Evolutionary conservation across 2,888 invertebrate genomes (phyloP).

Genomic region (Hyppa rectilinea): DNA sequence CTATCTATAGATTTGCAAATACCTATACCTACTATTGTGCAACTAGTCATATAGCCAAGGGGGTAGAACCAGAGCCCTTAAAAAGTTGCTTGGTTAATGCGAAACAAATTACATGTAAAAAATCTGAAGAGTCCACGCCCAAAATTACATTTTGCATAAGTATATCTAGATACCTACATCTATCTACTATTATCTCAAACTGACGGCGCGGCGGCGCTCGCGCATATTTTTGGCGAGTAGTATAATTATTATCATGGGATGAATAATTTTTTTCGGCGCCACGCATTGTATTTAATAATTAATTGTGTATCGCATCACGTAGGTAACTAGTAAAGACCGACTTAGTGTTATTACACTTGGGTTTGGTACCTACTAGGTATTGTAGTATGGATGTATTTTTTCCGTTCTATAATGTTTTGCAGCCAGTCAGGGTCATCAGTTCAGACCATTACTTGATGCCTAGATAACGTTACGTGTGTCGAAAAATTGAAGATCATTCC

Average conservation of each 20-base stretch:
- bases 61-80: background rate
- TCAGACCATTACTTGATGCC: constrained; percentile 2
- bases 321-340: background rate
- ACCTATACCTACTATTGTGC: constrained; percentile 2
- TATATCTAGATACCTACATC: background rate
- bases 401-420: background rate
- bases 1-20: constrained; percentile 34
- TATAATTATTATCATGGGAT: background rate
- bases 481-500: background rate
- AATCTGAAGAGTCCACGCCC: constrained; percentile 48
- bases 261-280: constrained; percentile 28
- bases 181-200: constrained; percentile 34
- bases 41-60: background rate
- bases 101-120: background rate
- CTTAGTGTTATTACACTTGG: background rate
- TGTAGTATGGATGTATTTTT: background rate
- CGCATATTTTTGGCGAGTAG: constrained; percentile 56
- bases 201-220: constrained; percentile 40
- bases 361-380: background rate
- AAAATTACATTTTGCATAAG: constrained; percentile 31
- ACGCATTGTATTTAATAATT: background rate
- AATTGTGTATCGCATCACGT: too few species aligned
- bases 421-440: background rate
- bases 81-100: background rate
- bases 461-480: background rate